phyloP scores from a whole-genome alignment of 1,140 invertebrate genomes.

The Rhopalosiphum padi region DNA sequence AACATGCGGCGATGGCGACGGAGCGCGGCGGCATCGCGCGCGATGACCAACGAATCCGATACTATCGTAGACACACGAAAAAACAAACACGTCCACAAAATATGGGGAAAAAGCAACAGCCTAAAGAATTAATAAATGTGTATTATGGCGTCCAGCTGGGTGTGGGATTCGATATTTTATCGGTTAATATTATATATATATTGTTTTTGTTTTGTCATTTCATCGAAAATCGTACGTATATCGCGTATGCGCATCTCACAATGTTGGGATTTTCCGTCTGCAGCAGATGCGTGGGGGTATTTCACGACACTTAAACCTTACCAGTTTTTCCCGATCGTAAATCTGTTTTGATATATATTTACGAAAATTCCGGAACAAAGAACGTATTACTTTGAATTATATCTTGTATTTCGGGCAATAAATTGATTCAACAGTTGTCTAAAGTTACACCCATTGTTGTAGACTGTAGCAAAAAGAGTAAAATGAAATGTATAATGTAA shows the following conservation, averaged over 20 bases:
- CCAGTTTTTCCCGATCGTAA: background rate
- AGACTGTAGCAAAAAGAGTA: background rate
- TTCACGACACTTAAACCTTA: background rate
- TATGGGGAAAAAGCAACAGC: conserved; percentile 22
- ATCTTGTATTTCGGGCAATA: background rate
- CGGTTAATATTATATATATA: conserved; percentile 26
- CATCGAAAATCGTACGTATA: background rate
- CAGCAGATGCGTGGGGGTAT: conserved; percentile 4
- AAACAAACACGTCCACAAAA: conserved; percentile 42
- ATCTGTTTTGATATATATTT: conserved; percentile 35
- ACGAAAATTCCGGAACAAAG: background rate
- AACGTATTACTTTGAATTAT: conserved; percentile 20
- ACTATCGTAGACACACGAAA: conserved; percentile 50
- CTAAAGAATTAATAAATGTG: conserved; percentile 31
- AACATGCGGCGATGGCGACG: conserved; percentile 14
- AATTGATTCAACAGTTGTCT: conserved; percentile 18
- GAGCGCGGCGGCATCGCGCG: background rate
- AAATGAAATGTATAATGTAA: background rate
- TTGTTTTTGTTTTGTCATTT: background rate
- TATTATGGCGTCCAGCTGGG: conserved; percentile 34
- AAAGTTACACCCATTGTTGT: conserved; percentile 36
- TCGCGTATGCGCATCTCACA: background rate
- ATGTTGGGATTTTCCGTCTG: background rate
- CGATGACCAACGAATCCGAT: conserved; percentile 52
- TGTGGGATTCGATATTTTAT: conserved; percentile 47